These are phyloP conservation scores for Tipula confusa DNA, from an alignment of 2,888 invertebrate genomes.

Conservation along the genomic window DNA sequence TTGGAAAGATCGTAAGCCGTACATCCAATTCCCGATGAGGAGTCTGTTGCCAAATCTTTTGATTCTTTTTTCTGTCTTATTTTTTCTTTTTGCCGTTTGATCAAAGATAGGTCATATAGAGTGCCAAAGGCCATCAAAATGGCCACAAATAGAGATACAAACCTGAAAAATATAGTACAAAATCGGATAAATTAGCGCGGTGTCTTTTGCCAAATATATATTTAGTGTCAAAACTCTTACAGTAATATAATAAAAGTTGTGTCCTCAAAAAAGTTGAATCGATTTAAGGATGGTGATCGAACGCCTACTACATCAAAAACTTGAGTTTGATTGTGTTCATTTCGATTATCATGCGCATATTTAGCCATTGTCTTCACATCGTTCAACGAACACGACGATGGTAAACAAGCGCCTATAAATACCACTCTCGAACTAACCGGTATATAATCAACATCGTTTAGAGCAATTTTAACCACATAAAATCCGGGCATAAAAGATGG, in stretches of 20 bases:
- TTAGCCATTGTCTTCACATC: constrained; percentile 59
- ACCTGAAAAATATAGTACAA: neutral
- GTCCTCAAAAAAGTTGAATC: constrained; percentile 62
- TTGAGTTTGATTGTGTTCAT: constrained; percentile 50
- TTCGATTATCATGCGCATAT: constrained; percentile 46
- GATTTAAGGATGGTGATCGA: constrained; percentile 63
- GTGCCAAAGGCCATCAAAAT: constrained; percentile 63
- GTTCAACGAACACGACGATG: constrained; percentile 59
- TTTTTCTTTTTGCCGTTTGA: constrained; percentile 41
- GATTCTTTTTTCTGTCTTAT: neutral
- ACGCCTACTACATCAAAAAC: constrained; percentile 60
- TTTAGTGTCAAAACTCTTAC: constrained; percentile 52
- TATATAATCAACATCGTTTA: constrained; percentile 48
- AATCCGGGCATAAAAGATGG: constrained; percentile 67
- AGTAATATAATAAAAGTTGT: constrained; percentile 65
- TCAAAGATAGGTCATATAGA: constrained; percentile 60
- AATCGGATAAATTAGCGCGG: neutral
- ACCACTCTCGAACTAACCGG: constrained; percentile 61
- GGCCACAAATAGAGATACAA: constrained; percentile 52
- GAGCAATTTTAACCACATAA: constrained; percentile 58
- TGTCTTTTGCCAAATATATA: too few relatives aligned
- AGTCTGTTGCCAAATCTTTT: constrained; percentile 47
- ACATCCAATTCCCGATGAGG: constrained; percentile 49
- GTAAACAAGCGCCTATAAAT: constrained; percentile 72
- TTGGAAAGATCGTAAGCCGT: constrained; percentile 47